phyloP scores from a whole-genome alignment of 2,888 invertebrate species.

The Caradrina clavipalpis region DNA sequence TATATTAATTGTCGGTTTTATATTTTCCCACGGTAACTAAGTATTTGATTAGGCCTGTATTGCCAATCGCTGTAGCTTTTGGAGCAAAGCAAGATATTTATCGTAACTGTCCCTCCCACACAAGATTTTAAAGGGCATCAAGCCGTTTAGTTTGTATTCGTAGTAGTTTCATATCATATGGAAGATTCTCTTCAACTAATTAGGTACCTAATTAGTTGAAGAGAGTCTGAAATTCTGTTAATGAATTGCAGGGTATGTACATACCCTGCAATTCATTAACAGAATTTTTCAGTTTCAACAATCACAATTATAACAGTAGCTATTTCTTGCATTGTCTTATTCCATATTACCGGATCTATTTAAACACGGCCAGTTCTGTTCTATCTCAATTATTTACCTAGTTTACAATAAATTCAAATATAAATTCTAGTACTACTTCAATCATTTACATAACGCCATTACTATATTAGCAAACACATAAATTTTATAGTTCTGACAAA shows the following conservation, averaged over 20 bases:
- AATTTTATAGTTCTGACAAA: conserved; percentile 38
- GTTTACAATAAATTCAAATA: conserved; percentile 39
- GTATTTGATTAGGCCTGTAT: conserved; percentile 22
- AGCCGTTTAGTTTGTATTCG: conserved; percentile 3
- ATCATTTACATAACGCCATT: conserved; percentile 51
- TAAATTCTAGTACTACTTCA: conserved; percentile 23
- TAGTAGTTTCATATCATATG: not conserved
- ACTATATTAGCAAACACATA: conserved; percentile 31
- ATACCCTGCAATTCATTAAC: too few species aligned
- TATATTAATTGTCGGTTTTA: conserved; percentile 11
- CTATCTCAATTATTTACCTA: conserved; percentile 31
- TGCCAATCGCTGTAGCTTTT: conserved; percentile 15
- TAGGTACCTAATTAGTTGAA: too few species aligned
- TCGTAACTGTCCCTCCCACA: conserved; percentile 27
- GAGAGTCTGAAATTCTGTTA: too few species aligned
- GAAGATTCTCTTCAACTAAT: not conserved
- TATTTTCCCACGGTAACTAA: conserved; percentile 39
- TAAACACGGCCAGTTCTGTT: conserved; percentile 1
- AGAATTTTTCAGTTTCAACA: not conserved
- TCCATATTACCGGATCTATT: conserved; percentile 11
- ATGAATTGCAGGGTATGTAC: too few species aligned
- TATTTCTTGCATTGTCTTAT: conserved; percentile 1
- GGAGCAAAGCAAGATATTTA: conserved; percentile 16
- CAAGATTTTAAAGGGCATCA: conserved; percentile 11
- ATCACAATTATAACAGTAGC: not conserved